A percentile compares a stretch with the other conserved stretches of the same genome.
phyloP scores from a whole-genome alignment of 2,113 vertebrate genomes.

The Marcusenius ussheri region DNA sequence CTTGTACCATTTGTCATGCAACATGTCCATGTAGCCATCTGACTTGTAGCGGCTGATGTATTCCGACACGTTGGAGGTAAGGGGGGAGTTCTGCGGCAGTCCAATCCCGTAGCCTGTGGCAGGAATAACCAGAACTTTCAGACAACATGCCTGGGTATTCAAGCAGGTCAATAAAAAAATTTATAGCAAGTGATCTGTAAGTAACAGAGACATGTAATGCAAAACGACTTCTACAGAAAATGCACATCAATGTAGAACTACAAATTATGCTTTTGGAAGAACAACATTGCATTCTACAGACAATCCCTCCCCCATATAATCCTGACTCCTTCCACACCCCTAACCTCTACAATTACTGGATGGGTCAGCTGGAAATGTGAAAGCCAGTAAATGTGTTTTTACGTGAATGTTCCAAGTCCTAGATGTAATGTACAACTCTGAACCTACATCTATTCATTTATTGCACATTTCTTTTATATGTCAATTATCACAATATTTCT shows the following conservation, averaged over 20 bases:
- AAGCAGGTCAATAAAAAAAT: not conserved
- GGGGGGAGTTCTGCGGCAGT: slow-evolving; percentile 76
- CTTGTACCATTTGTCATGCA: slow-evolving; percentile 94
- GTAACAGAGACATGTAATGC: not conserved
- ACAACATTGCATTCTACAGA: not conserved
- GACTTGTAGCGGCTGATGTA: slow-evolving; percentile 91
- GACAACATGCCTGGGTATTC: not conserved
- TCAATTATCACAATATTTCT: not conserved
- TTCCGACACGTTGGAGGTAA: slow-evolving; percentile 78
- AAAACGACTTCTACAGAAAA: not conserved
- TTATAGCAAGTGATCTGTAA: not conserved
- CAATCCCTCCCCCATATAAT: not conserved
- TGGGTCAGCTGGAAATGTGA: not conserved
- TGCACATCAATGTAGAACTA: not conserved
- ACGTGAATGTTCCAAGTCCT: not conserved
- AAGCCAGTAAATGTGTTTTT: not conserved
- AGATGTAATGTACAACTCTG: not conserved
- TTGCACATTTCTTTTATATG: not conserved
- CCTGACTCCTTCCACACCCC: not conserved
- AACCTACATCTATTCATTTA: not conserved
- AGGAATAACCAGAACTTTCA: not conserved
- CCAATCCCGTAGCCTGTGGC: slow-evolving; percentile 80
- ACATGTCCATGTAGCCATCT: slow-evolving; percentile 79
- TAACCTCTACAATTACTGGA: not conserved
- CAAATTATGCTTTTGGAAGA: not conserved